phyloP scores from a whole-genome alignment of 2,113 vertebrate species.

The Trachemys scripta region DNA sequence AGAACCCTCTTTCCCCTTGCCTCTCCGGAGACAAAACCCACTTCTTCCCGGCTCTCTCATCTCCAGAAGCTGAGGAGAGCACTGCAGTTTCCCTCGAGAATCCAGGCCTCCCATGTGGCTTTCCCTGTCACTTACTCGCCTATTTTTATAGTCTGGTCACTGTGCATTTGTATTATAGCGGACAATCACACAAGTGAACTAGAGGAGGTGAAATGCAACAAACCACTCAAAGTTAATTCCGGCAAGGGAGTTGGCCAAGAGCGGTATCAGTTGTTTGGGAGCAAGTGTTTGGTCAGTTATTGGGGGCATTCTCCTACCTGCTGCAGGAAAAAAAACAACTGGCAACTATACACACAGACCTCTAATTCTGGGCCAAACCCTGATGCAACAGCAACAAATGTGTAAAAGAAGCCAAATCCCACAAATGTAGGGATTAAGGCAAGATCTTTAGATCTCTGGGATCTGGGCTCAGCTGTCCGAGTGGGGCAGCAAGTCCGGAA shows the following conservation, averaged over 20 bases:
- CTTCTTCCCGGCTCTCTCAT: not conserved
- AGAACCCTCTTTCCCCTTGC: not conserved
- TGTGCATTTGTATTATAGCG: not conserved
- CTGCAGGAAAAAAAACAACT: not conserved
- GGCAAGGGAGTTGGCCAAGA: not conserved
- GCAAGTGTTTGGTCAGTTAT: not conserved
- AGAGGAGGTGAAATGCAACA: not conserved
- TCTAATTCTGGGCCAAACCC: not conserved
- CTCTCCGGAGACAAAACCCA: not conserved
- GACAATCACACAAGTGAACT: not conserved
- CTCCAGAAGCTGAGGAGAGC: not conserved
- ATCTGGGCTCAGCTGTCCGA: not conserved
- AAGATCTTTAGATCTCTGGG: not conserved
- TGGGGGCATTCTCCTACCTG: not conserved
- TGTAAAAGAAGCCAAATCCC: not conserved
- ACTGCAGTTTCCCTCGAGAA: not conserved
- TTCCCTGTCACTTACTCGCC: not conserved
- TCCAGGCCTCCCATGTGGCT: not conserved
- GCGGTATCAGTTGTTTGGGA: not conserved
- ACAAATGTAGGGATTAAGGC: not conserved
- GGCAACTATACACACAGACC: not conserved
- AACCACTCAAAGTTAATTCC: not conserved
- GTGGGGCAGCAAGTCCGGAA: not conserved
- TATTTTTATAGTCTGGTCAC: not conserved
- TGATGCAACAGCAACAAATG: not conserved